A percentile compares a stretch with the other conserved stretches of the same genome.
phyloP scores from a whole-genome alignment of 2,797 vertebrate species.

The Myripristis murdjan region DNA sequence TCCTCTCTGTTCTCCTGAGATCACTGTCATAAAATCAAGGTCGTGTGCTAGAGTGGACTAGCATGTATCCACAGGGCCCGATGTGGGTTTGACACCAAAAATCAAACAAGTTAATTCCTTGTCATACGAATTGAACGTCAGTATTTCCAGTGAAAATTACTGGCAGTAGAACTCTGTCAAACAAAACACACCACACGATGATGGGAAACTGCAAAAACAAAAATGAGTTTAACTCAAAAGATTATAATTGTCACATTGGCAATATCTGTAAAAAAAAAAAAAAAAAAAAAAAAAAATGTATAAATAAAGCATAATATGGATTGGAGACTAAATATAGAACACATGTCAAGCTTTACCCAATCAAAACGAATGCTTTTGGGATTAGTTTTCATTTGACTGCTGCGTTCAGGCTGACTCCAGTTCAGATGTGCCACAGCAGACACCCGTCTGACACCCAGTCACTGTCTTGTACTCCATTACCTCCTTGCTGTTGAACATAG shows the following conservation, averaged over 20 bases:
- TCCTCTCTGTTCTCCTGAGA: neutral
- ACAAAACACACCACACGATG: neutral
- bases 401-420: constrained; percentile 16
- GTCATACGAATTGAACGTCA: constrained; percentile 1
- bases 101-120: constrained; percentile 3
- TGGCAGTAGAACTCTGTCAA: neutral
- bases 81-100: constrained; percentile 9
- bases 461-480: constrained; percentile 71
- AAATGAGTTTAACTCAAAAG: neutral
- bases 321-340: constrained; percentile 21
- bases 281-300: too few species aligned
- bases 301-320: neutral
- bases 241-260: neutral
- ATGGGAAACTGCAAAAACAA: neutral
- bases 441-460: constrained; percentile 35
- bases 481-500: constrained; percentile 69
- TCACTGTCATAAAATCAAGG: neutral
- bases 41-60: neutral
- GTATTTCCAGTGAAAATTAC: neutral
- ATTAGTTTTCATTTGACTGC: constrained; percentile 15
- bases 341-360: neutral
- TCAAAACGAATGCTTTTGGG: neutral
- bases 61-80: neutral
- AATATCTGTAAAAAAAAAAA: neutral
- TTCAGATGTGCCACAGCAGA: constrained; percentile 28